Percentiles rank a stretch among this genome's conserved stretches.
These are phyloP conservation scores for Aramus guarauna DNA, from an alignment of 2,113 vertebrate genomes.

Conservation along the genomic window DNA sequence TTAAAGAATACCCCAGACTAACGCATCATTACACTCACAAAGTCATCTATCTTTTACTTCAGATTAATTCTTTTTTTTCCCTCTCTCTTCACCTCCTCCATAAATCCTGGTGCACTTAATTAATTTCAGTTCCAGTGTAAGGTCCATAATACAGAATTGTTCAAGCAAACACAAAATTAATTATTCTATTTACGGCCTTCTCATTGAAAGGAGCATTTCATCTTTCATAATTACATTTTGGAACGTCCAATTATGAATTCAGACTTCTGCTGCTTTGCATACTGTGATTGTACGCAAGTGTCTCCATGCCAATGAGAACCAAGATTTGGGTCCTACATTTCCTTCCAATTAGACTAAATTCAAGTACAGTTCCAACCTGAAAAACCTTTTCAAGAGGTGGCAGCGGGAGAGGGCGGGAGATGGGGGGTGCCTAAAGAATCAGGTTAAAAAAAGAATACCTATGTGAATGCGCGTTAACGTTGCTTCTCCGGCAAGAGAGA, in stretches of 20 bases:
- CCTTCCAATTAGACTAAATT: slow-evolving; percentile 41
- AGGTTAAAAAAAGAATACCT: not conserved
- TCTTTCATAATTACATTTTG: slow-evolving; percentile 99
- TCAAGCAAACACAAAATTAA: slow-evolving; percentile 99
- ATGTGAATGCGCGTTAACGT: not conserved
- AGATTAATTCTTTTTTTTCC: slow-evolving; percentile 97
- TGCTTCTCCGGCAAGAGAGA: not conserved
- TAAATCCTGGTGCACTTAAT: slow-evolving; percentile 99
- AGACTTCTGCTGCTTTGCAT: slow-evolving; percentile 81
- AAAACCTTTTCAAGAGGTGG: slow-evolving; percentile 48
- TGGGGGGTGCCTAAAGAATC: not conserved
- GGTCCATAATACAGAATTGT: slow-evolving; percentile 98
- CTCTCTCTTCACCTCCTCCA: slow-evolving; percentile 93
- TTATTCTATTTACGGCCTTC: slow-evolving; percentile 99
- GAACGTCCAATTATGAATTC: slow-evolving; percentile 94
- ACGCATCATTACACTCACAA: slow-evolving; percentile 95
- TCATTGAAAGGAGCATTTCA: slow-evolving; percentile 99
- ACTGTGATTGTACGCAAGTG: slow-evolving; percentile 67
- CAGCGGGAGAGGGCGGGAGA: not conserved
- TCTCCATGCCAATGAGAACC: slow-evolving; percentile 67
- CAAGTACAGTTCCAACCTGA: not conserved
- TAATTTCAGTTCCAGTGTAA: slow-evolving; percentile 97
- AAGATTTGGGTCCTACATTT: slow-evolving; percentile 49
- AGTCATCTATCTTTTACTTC: slow-evolving; percentile 97
- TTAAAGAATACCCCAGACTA: slow-evolving; percentile 88